These are phyloP conservation scores for Drymonia ruficornis DNA, from an alignment of 2,888 invertebrate species.

Conservation along the genomic window DNA sequence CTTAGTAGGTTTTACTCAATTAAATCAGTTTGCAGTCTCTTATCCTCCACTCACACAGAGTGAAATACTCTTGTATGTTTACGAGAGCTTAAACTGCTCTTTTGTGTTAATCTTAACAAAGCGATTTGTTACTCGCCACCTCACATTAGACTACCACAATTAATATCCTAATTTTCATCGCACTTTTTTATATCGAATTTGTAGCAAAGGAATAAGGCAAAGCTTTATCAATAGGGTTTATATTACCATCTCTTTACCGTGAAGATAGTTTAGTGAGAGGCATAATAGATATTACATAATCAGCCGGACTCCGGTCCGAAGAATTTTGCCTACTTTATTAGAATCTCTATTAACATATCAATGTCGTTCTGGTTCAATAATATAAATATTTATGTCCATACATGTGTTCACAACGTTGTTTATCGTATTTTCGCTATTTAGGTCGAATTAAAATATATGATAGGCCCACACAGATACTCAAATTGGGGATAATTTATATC, in stretches of 20 bases:
- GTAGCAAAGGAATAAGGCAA: not conserved
- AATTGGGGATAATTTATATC: conserved; percentile 23
- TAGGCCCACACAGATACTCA: conserved; percentile 23
- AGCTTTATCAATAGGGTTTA: not conserved
- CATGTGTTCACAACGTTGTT: conserved; percentile 35
- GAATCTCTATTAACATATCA: conserved; percentile 21
- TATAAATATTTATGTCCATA: conserved; percentile 38
- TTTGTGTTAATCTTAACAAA: too few species aligned
- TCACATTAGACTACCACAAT: too few species aligned
- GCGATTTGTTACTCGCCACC: too few species aligned
- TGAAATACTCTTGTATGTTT: too few species aligned
- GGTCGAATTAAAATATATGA: conserved; percentile 33
- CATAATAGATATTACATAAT: not conserved
- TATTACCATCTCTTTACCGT: not conserved
- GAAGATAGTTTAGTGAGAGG: not conserved
- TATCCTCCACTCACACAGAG: too few species aligned
- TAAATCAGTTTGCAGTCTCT: too few species aligned
- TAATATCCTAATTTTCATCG: too few species aligned
- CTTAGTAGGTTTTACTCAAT: too few species aligned
- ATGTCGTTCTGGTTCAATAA: conserved; percentile 22
- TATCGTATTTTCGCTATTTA: conserved; percentile 41
- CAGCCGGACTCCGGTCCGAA: conserved; percentile 1
- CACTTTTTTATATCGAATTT: too few species aligned
- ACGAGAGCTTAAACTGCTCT: too few species aligned
- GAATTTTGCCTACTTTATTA: conserved; percentile 21